phyloP scores from a whole-genome alignment of 1,140 invertebrate genomes.

The Atta colombica region DNA sequence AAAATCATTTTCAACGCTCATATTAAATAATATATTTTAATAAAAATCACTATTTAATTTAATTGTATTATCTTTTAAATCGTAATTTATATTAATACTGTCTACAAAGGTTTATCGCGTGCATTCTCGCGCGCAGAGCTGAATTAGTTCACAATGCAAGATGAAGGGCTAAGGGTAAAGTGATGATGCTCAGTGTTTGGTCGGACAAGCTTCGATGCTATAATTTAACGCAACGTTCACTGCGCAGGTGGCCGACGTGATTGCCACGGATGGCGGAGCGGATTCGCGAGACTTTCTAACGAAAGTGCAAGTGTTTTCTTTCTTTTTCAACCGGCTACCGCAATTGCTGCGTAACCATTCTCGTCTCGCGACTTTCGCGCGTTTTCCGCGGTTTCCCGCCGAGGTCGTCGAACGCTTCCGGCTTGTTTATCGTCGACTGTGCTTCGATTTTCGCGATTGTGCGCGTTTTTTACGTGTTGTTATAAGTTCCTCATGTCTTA shows the following conservation, averaged over 20 bases:
- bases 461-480: neutral
- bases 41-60: neutral
- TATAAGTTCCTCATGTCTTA: too few relatives aligned
- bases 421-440: neutral
- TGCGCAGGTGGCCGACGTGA: conserved; percentile 56
- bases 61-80: neutral
- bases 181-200: conserved; percentile 68
- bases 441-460: conserved; percentile 35
- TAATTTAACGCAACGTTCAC: conserved; percentile 58
- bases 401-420: conserved; percentile 71
- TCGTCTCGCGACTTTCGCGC: conserved; percentile 75
- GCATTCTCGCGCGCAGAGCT: neutral
- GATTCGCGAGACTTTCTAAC: conserved; percentile 85
- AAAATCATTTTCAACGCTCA: neutral
- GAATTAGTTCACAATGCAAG: neutral
- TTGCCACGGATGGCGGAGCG: conserved; percentile 82
- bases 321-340: conserved; percentile 76
- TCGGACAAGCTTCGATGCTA: conserved; percentile 57
- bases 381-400: conserved; percentile 83
- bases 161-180: conserved; percentile 67
- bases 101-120: neutral
- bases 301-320: conserved; percentile 86
- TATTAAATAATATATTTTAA: neutral
- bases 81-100: neutral
- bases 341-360: conserved; percentile 80